Conservation (phyloP, 2,888 invertebrate genomes). For the Unio delphinus region DNA sequence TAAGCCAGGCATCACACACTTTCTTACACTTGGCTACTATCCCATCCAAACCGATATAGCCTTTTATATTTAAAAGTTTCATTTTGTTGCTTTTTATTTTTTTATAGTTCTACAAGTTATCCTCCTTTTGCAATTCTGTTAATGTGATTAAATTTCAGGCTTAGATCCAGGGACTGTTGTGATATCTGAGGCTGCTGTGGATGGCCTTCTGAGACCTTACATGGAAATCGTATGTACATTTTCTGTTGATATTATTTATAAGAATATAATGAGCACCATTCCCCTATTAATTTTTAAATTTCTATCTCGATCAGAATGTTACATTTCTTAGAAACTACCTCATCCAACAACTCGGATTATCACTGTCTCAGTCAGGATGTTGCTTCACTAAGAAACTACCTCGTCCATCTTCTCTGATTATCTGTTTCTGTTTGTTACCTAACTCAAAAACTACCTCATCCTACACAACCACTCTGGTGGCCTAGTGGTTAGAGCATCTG, state of each 20-base stretch:
- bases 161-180: constrained; percentile 85
- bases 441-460: too few relatives aligned
- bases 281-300: neutral
- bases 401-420: too few relatives aligned
- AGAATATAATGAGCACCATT: neutral
- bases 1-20: too few relatives aligned
- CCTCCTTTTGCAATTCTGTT: neutral
- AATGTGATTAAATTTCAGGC: constrained; percentile 35
- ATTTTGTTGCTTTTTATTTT: neutral
- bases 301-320: too few relatives aligned
- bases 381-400: too few relatives aligned
- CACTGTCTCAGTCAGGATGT: too few relatives aligned
- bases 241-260: neutral
- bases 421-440: too few relatives aligned
- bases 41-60: neutral
- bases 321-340: too few relatives aligned
- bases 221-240: constrained; percentile 84
- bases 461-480: too few relatives aligned
- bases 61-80: neutral
- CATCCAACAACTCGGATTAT: too few relatives aligned
- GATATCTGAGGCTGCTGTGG: constrained; percentile 93
- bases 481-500: too few relatives aligned
- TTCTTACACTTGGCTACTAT: too few relatives aligned
- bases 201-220: constrained; percentile 86
- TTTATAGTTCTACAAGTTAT: neutral